Base-by-base conservation (phyloP, 2,797 vertebrate species). In the Helostoma temminkii region DNA sequence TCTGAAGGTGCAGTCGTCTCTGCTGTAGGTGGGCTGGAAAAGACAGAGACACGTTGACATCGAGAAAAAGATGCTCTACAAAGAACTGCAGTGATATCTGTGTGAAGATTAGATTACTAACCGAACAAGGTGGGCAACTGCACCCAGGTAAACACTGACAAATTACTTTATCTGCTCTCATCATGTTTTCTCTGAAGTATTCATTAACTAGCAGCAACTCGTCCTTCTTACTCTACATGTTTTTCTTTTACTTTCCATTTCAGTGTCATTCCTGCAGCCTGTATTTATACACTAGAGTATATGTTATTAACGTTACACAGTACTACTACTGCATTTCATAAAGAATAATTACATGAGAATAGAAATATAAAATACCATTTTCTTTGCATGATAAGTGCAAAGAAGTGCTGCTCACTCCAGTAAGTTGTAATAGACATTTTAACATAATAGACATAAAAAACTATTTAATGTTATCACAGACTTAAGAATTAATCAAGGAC, bases 1-100 rank as follows among this genome's bases (percentile, higher is more conserved):
- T 75, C 93, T 88, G 59, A 99, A 99, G 41, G 94, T 94, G 54
- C 98, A 99, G 69, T 98, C 94, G 0, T 96, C 96, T 6, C 88
- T 89, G 11, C 86, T 93, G 82, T 94, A 98, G 22, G 78, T 88
- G 62, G 78, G 74, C 96, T 97, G 81, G 2, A 78, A 71, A 32
- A 19, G n/a, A 69, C 11, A 4, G 9, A 4, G 2, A 42, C 4
- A 81, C 41, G 30, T 3, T 42, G 10, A 48, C 12, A 45, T 50
- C 22, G 47, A 2, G 46, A 55, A 9, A 18, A 3, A 22, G 3
- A 47, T 49, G 6, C 16, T 32, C 21, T 4, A 12, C 4, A 39
- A 5, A 32, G 15, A 30, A 16, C 4, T 28, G 6, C 1, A 5
- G n/a, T 14, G 3, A 15, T 19, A 16, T 3, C 1, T 71, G 14